Evolutionary conservation across 2,113 vertebrate genomes (phyloP).

Genomic region (Salvator merianae): DNA sequence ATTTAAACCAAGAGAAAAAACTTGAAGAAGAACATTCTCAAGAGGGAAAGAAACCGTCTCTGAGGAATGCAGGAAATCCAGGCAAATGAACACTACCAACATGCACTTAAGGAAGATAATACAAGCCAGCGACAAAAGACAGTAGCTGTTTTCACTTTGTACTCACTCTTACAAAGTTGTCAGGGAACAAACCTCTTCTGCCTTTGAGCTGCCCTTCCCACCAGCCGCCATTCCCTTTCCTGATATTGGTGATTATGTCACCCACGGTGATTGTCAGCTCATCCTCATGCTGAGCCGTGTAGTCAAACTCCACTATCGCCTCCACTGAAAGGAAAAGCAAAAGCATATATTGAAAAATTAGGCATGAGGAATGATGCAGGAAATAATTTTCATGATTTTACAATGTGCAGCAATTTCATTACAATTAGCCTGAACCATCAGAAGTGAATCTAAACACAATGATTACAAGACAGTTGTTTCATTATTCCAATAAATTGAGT

Average conservation of each 20-base stretch:
- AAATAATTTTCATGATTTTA: neutral
- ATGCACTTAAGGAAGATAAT: neutral
- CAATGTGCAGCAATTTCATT: neutral
- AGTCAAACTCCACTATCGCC: conserved; percentile 98
- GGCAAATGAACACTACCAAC: neutral
- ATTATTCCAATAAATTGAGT: neutral
- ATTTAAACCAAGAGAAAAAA: neutral
- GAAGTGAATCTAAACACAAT: neutral
- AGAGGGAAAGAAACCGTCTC: neutral
- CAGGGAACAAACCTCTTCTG: conserved; percentile 96
- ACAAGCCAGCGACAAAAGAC: conserved; percentile 43
- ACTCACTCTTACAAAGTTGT: conserved; percentile 99
- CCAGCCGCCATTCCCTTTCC: conserved; percentile 96
- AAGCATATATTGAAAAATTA: conserved; percentile 19
- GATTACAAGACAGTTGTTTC: neutral
- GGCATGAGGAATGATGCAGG: neutral
- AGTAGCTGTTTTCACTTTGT: conserved; percentile 77
- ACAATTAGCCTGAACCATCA: neutral
- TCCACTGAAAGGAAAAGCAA: conserved; percentile 80
- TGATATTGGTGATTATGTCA: conserved; percentile 96
- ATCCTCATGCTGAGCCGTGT: conserved; percentile 97
- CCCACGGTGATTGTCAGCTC: conserved; percentile 97
- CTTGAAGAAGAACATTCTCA: neutral
- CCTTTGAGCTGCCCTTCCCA: conserved; percentile 98
- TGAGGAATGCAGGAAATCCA: neutral